A percentile compares a stretch with the other conserved stretches of the same genome.
Conservation (phyloP, 1,140 invertebrate genomes). For the Pseudobourletiella spinata region DNA sequence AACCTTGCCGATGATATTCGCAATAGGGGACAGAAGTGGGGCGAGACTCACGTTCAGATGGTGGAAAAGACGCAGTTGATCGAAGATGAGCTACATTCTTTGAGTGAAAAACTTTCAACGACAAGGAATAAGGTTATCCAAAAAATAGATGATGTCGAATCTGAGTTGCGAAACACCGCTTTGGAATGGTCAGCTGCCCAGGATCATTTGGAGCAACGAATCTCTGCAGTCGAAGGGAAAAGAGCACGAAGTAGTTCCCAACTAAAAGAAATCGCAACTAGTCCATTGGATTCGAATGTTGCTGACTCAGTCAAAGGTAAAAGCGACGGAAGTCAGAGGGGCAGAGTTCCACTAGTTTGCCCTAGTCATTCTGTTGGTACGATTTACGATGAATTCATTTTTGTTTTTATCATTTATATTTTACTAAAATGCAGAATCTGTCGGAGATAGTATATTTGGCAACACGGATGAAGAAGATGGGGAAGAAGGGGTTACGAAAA, state of each 20-base stretch:
- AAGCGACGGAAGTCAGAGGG: too few species aligned
- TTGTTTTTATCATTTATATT: too few species aligned
- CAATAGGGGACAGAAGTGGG: neutral
- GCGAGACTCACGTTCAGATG: neutral
- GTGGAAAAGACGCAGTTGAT: neutral
- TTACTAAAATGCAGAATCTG: neutral
- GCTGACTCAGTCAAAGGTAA: too few species aligned
- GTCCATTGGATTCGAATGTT: too few species aligned
- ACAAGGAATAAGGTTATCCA: neutral
- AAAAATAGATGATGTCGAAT: neutral
- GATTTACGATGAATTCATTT: too few species aligned
- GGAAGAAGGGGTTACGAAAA: neutral
- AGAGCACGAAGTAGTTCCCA: too few species aligned
- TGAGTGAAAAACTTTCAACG: neutral
- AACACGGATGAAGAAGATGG: neutral
- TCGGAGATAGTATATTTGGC: neutral
- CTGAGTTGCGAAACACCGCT: neutral
- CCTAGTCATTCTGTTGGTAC: too few species aligned
- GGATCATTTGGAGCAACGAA: neutral
- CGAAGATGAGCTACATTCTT: neutral
- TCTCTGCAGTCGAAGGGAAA: neutral
- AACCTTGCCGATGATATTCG: neutral
- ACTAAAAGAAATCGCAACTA: too few species aligned
- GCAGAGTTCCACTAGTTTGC: too few species aligned
- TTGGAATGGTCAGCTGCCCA: neutral